Percentiles rank a stretch among this genome's conserved stretches.
Conservation (phyloP, 2,797 vertebrate genomes). For the Macropus fuliginosus region DNA sequence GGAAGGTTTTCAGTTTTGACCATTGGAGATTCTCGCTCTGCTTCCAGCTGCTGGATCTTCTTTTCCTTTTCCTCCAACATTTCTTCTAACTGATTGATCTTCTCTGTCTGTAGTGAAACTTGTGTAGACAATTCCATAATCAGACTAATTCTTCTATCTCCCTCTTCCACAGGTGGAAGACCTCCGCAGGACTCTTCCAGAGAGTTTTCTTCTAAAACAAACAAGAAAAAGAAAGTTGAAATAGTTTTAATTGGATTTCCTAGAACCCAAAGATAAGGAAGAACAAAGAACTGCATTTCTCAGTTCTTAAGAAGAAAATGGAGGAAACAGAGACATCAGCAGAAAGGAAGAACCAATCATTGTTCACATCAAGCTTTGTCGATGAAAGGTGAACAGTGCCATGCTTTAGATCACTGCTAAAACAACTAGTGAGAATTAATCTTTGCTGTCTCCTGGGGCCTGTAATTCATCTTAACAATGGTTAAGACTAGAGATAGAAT, state of each 20-base stretch:
- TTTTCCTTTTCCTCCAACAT: slow-evolving; percentile 70
- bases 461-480: slow-evolving; percentile 53
- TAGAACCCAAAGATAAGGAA: slow-evolving; percentile 40
- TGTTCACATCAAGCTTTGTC: background rate
- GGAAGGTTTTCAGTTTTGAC: slow-evolving; percentile 17
- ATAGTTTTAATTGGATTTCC: slow-evolving; percentile 72
- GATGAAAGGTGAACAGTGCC: background rate
- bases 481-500: background rate
- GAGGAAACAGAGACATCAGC: slow-evolving; percentile 22
- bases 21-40: slow-evolving; percentile 6
- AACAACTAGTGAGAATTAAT: slow-evolving; percentile 36
- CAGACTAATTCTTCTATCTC: slow-evolving; percentile 67
- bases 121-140: slow-evolving; percentile 71
- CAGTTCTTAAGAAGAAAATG: slow-evolving; percentile 57
- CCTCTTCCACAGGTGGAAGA: slow-evolving; percentile 48
- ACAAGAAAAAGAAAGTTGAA: slow-evolving; percentile 65
- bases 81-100: slow-evolving; percentile 75
- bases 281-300: slow-evolving; percentile 57
- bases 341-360: background rate
- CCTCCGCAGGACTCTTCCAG: slow-evolving; percentile 44
- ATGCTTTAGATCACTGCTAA: background rate
- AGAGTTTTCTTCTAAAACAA: slow-evolving; percentile 69
- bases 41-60: slow-evolving; percentile 74
- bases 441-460: slow-evolving; percentile 36
- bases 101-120: slow-evolving; percentile 77